Conservation (phyloP, 2,888 invertebrate genomes). For the Litoditis marina region DNA sequence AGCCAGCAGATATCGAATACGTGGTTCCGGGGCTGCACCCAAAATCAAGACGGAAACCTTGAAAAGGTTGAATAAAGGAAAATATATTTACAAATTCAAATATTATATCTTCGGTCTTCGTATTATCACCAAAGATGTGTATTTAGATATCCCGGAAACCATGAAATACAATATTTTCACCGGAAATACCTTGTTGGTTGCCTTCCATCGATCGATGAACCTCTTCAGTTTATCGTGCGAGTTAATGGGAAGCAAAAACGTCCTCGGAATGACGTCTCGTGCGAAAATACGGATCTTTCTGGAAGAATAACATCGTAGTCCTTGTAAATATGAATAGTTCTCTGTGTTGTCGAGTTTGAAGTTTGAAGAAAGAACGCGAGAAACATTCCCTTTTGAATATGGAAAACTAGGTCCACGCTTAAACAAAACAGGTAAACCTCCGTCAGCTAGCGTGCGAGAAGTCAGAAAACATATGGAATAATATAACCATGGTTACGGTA, state of each 20-base stretch:
- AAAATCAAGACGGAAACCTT: slow-evolving; percentile 54
- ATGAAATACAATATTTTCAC: no score
- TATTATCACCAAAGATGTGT: background rate
- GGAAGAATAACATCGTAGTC: background rate
- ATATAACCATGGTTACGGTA: no score
- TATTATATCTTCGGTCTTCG: background rate
- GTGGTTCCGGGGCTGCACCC: slow-evolving; percentile 47
- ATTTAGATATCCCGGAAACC: background rate
- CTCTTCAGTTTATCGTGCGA: slow-evolving; percentile 39
- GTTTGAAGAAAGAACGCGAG: no score
- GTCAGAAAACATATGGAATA: no score
- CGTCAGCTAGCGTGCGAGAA: no score
- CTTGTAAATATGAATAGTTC: background rate
- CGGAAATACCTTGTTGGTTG: slow-evolving; percentile 46
- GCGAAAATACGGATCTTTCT: slow-evolving; percentile 61
- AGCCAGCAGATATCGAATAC: slow-evolving; percentile 54
- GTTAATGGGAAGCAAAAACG: slow-evolving; percentile 41
- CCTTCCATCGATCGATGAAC: slow-evolving; percentile 54
- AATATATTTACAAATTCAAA: background rate
- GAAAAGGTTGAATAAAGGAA: background rate
- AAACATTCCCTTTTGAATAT: no score
- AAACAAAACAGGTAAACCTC: no score
- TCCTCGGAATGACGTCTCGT: slow-evolving; percentile 61
- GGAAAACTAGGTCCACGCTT: no score
- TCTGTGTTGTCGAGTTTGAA: background rate